These are phyloP conservation scores for Phalanger gymnotis DNA, from an alignment of 2,797 vertebrate genomes.

Conservation along the genomic window DNA sequence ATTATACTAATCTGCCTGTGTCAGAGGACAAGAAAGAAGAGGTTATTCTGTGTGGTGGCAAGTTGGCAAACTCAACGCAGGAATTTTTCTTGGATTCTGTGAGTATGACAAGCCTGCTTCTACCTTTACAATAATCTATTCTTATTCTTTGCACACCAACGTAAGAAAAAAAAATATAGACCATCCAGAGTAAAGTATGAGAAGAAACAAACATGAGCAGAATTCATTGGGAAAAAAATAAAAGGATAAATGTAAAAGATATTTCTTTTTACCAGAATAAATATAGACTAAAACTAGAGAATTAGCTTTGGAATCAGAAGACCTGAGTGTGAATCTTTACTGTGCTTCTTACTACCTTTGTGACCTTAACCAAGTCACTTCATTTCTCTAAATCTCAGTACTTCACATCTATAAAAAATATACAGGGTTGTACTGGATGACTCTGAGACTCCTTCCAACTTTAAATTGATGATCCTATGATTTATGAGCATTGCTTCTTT, in stretches of 20 bases:
- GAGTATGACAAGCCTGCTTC: neutral
- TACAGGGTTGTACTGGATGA: neutral
- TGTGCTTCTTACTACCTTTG: neutral
- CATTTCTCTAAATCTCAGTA: neutral
- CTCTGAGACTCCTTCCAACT: neutral
- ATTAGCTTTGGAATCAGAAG: neutral
- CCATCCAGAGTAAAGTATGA: neutral
- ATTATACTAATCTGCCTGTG: fast-evolving
- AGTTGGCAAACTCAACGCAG: fast-evolving
- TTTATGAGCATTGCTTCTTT: neutral
- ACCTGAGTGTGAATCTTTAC: neutral
- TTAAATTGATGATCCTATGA: neutral
- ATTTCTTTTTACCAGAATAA: neutral
- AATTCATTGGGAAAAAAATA: neutral
- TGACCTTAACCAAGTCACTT: neutral
- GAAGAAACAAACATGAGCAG: neutral
- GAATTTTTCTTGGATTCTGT: fast-evolving
- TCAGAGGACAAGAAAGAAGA: fast-evolving
- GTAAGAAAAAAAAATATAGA: neutral
- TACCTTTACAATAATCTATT: no score
- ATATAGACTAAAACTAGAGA: neutral
- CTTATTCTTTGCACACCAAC: fast-evolving
- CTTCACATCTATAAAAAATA: neutral
- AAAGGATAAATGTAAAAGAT: neutral
- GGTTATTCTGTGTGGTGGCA: fast-evolving